A percentile compares a stretch with the other conserved stretches of the same genome.
Evolutionary conservation across 30 jellyfish, hydroid and myxozoan genomes (phyloP).

Genomic region (Catostylus mosaicus): DNA sequence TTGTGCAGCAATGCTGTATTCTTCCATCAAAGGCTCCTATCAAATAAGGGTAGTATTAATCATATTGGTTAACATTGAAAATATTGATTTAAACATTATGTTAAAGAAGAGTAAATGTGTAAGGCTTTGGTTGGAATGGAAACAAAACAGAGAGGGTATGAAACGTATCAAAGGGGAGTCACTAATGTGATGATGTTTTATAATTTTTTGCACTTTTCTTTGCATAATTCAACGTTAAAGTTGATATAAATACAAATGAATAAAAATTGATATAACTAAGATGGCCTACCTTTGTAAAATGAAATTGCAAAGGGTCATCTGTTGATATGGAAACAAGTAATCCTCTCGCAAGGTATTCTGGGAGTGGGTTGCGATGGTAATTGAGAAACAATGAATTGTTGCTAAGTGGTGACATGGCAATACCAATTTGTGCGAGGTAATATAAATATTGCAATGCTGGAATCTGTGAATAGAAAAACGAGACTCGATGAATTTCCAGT

Average conservation of each 20-base stretch:
- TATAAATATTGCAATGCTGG: constrained; percentile 97
- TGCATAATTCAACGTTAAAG: too few species aligned
- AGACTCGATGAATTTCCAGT: too few species aligned
- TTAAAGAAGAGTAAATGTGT: too few species aligned
- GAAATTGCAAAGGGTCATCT: constrained; percentile 98
- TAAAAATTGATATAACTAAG: neutral
- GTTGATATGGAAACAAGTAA: constrained; percentile 90
- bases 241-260: too few species aligned
- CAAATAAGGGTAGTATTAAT: too few species aligned
- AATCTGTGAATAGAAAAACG: constrained; percentile 47
- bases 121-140: too few species aligned
- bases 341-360: constrained; percentile 95
- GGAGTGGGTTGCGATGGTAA: constrained; percentile 99
- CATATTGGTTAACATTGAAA: too few species aligned
- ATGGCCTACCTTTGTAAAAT: constrained; percentile 89
- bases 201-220: too few species aligned
- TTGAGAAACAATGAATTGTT: constrained; percentile 91
- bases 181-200: too few species aligned
- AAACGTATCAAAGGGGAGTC: too few species aligned
- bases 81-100: too few species aligned
- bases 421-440: constrained; percentile 97
- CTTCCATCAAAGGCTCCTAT: constrained; percentile 98
- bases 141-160: too few species aligned
- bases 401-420: constrained; percentile 99
- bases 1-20: constrained; percentile 98